A percentile compares a stretch with the other conserved stretches of the same genome.
phyloP scores from a whole-genome alignment of 2,797 vertebrate species.

The Sebastes variabilis region DNA sequence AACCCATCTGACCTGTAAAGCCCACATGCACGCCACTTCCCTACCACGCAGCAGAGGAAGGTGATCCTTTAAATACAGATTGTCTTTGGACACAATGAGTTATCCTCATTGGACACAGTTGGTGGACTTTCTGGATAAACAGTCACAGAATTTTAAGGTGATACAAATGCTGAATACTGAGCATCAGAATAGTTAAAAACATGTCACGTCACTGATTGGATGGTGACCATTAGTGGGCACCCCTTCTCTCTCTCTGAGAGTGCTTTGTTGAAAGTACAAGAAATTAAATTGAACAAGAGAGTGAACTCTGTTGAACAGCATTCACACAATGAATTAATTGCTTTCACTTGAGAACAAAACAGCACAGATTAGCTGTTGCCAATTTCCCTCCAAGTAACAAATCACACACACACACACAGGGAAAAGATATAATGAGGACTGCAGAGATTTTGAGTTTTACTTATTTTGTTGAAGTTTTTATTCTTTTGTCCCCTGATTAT shows the following conservation, averaged over 20 bases:
- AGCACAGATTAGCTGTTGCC: neutral
- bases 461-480: neutral
- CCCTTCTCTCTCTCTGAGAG: neutral
- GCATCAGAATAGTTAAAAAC: neutral
- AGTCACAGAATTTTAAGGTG: neutral
- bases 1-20: constrained; percentile 61
- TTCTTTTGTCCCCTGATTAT: neutral
- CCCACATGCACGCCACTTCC: constrained; percentile 28
- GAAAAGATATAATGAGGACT: neutral
- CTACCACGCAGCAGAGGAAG: constrained; percentile 2
- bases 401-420: neutral
- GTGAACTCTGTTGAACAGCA: no score
- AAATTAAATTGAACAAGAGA: neutral
- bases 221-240: neutral
- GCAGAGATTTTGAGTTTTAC: neutral
- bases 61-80: constrained; percentile 3
- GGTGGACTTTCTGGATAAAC: neutral
- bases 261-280: neutral
- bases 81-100: neutral
- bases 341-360: neutral
- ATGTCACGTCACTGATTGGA: neutral
- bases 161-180: neutral
- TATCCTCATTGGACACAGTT: neutral
- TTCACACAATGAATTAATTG: neutral
- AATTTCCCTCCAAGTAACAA: neutral